Conservation (phyloP, 2,888 invertebrate genomes). For the Apamea sordens region DNA sequence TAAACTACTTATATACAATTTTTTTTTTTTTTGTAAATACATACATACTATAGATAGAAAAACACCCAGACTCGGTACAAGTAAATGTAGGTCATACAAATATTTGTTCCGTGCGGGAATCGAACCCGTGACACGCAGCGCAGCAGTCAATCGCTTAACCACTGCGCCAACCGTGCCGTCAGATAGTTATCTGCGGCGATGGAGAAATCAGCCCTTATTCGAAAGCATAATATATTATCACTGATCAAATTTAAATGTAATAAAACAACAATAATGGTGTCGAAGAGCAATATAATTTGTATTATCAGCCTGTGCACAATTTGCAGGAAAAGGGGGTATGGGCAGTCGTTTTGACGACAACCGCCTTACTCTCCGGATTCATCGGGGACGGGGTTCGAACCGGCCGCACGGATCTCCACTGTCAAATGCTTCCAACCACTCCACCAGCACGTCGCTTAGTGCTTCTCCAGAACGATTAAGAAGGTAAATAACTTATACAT, state of each 20-base stretch:
- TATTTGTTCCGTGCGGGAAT: no score
- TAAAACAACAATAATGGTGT: constrained; percentile 32
- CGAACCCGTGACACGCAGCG: no score
- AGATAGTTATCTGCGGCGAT: no score
- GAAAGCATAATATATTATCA: not conserved
- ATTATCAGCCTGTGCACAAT: constrained; percentile 49
- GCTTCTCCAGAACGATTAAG: constrained; percentile 91
- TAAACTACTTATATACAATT: no score
- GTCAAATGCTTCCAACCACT: constrained; percentile 93
- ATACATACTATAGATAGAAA: no score
- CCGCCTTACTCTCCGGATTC: constrained; percentile 97
- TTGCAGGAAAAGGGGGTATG: constrained; percentile 91
- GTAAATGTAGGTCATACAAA: no score
- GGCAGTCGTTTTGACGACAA: constrained; percentile 96
- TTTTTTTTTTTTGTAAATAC: no score
- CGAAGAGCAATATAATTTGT: constrained; percentile 47
- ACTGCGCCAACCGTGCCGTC: no score
- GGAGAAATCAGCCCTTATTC: not conserved
- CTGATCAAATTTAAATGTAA: not conserved
- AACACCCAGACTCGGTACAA: no score
- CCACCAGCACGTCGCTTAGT: constrained; percentile 92
- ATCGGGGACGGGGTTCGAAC: constrained; percentile 95
- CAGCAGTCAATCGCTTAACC: no score
- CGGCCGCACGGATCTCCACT: constrained; percentile 93
- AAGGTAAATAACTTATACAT: constrained; percentile 74